Percentiles rank a stretch among this genome's conserved stretches.
phyloP scores from a whole-genome alignment of 2,888 invertebrate species.

The Bhutanitis thaidina region DNA sequence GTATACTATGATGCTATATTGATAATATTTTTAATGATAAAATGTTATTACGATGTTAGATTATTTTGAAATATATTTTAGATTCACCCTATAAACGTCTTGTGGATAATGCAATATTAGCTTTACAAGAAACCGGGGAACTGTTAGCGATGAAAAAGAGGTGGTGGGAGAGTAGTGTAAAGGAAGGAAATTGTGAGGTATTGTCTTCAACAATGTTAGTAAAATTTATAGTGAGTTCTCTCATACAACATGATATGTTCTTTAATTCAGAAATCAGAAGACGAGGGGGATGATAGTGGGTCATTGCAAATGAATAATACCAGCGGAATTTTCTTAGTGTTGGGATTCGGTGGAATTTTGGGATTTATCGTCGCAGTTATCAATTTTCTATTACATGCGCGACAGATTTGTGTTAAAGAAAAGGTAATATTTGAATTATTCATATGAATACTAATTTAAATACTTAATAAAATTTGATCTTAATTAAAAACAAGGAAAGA shows the following conservation, averaged over 20 bases:
- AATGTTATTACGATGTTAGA: no score
- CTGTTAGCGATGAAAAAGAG: slow-evolving; percentile 87
- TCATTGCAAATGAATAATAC: slow-evolving; percentile 90
- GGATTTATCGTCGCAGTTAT: slow-evolving; percentile 87
- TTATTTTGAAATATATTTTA: slow-evolving; percentile 43
- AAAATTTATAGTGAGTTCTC: not conserved
- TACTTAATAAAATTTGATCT: no score
- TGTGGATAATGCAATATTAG: slow-evolving; percentile 91
- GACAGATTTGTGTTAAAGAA: slow-evolving; percentile 87
- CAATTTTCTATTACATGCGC: slow-evolving; percentile 92
- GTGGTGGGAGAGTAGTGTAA: slow-evolving; percentile 92
- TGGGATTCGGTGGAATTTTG: slow-evolving; percentile 85
- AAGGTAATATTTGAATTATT: no score
- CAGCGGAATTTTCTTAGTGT: slow-evolving; percentile 94
- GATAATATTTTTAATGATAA: no score
- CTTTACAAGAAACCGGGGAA: slow-evolving; percentile 91
- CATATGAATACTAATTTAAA: no score
- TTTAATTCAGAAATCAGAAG: slow-evolving; percentile 36
- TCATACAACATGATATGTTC: not conserved
- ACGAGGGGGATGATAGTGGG: slow-evolving; percentile 62
- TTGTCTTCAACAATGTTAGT: not conserved
- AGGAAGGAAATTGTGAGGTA: slow-evolving; percentile 54
- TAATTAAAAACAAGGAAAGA: no score
- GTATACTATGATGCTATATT: not conserved
- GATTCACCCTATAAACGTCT: slow-evolving; percentile 86